Base-by-base conservation (phyloP, 2,113 vertebrate genomes). In the Halcyon malimbica region DNA sequence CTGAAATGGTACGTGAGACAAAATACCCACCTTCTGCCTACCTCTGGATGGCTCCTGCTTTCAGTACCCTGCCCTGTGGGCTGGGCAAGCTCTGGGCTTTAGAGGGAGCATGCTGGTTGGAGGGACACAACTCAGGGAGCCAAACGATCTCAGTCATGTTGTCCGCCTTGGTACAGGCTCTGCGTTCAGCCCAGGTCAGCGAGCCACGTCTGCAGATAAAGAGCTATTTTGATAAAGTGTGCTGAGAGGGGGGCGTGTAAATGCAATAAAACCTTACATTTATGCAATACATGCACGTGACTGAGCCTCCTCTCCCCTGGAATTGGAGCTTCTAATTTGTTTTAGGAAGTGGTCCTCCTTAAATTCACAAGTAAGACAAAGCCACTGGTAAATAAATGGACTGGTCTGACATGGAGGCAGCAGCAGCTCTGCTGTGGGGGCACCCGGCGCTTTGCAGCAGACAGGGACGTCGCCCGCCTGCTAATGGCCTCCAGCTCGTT, bases 211-310 rank as follows among this genome's bases (percentile, higher is more conserved):
- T 90, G 83, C 62, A 95, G 96, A 92, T 97, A 90, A 94, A 90
- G 94, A 93, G 75, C 90, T 96, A 94, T 95, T 96, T 81, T 85
- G 70, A 84, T 93, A 44, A 50, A 93, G 59, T 50, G 75, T 2
- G 5, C 81, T 60, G 70, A 73, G 74, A 89, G 15, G 17, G 67
- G 70, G 39, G 79, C 0, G 15, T 93, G 81, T 84, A 79, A 85
- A 51, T 74, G 85, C 89, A 90, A 77, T 69, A 91, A 91, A 91
- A 23, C 8, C 53, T 64, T 78, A 37, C 9, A 57, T 91, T 71
- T 73, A 69, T 83, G 19, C 35, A n/a, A 10, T 33, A 2, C 35
- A 23, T 87, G 67, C 2, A 37, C 23, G 10, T 19, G 2, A 35
- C 44, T 46, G 62, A 64, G 28, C 28, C 24, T 56, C 7, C 56